Conservation (phyloP, 2,797 vertebrate species). For the Coilia nasus region DNA sequence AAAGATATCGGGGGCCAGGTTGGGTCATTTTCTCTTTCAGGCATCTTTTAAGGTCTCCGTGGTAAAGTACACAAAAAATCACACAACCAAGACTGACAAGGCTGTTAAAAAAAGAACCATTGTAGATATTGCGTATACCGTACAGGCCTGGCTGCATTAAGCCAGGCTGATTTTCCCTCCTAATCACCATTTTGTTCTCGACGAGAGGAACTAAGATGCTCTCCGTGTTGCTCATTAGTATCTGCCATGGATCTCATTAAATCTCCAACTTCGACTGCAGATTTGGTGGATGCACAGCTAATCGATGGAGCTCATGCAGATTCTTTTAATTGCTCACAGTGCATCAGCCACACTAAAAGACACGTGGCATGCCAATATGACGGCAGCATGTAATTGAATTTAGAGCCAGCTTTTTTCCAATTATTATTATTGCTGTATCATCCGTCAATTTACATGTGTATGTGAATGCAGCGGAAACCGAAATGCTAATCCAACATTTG, state of each 20-base stretch:
- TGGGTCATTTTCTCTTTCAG: slow-evolving; percentile 56
- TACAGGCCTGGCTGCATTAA: not conserved
- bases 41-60: slow-evolving; percentile 8
- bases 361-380: not conserved
- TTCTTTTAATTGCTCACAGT: not conserved
- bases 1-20: slow-evolving; percentile 55
- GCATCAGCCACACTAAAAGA: not conserved
- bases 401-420: not conserved
- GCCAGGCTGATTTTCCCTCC: not conserved
- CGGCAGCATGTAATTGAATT: not conserved
- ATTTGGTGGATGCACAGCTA: not conserved
- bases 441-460: too few relatives aligned
- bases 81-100: not conserved
- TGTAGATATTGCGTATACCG: not conserved
- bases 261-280: not conserved
- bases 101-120: not conserved
- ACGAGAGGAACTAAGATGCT: not conserved
- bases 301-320: slow-evolving; percentile 6
- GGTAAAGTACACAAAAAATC: not conserved
- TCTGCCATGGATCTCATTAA: slow-evolving; percentile 14
- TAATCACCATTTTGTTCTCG: not conserved
- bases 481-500: not conserved
- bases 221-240: slow-evolving; percentile 16
- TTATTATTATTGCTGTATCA: too few relatives aligned
- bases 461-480: too few relatives aligned